Conservation (phyloP, 1,140 invertebrate species). For the Drosophila sucinea region DNA sequence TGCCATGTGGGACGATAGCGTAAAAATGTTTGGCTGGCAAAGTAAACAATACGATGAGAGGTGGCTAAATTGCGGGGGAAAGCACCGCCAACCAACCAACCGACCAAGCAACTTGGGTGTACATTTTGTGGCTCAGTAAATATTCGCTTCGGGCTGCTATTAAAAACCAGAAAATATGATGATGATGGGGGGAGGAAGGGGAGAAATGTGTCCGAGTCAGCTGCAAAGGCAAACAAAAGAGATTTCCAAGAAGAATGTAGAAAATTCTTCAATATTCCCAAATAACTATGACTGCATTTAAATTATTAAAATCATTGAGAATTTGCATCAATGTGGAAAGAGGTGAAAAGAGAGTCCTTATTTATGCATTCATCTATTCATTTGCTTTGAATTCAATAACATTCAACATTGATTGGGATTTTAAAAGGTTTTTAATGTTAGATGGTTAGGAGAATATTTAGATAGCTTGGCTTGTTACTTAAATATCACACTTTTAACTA, state of each 20-base stretch:
- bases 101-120: constrained; percentile 3
- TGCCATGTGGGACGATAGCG: constrained; percentile 65
- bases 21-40: constrained; percentile 57
- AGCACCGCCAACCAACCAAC: not conserved
- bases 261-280: not conserved
- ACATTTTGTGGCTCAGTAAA: constrained; percentile 64
- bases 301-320: not conserved
- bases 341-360: not conserved
- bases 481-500: no score
- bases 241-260: not conserved
- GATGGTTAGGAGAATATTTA: no score
- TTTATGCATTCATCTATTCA: no score
- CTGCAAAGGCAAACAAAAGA: not conserved
- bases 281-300: not conserved
- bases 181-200: not conserved
- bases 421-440: no score
- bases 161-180: constrained; percentile 18
- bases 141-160: constrained; percentile 40
- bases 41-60: constrained; percentile 53
- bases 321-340: not conserved
- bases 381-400: no score
- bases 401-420: no score
- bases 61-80: constrained; percentile 8
- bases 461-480: no score
- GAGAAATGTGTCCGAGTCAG: constrained; percentile 3